Percentiles rank a stretch among this genome's conserved stretches.
Conservation (phyloP, 1,140 invertebrate species). For the Phocides pigmalion region DNA sequence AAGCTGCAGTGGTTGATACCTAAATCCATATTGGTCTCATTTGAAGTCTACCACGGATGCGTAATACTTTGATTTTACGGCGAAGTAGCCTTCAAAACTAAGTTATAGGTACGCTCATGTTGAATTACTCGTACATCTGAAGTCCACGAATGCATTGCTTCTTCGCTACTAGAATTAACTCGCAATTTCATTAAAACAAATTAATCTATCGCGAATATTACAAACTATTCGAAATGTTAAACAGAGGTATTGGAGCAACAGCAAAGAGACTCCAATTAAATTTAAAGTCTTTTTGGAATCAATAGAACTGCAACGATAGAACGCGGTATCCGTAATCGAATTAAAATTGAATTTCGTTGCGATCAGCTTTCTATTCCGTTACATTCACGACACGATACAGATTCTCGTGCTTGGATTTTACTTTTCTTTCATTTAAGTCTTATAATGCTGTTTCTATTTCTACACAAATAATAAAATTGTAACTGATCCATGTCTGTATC, state of each 20-base stretch:
- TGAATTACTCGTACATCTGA: too few relatives aligned
- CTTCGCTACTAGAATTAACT: too few relatives aligned
- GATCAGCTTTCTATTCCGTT: conserved; percentile 34
- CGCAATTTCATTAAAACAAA: not conserved
- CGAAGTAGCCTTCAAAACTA: too few relatives aligned
- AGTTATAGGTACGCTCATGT: too few relatives aligned
- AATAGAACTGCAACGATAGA: conserved; percentile 50
- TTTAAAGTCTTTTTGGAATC: conserved; percentile 55
- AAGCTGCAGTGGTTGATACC: too few relatives aligned
- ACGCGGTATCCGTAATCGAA: conserved; percentile 53
- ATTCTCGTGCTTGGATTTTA: conserved; percentile 1
- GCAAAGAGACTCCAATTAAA: conserved; percentile 52
- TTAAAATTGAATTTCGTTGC: conserved; percentile 48
- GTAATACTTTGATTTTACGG: too few relatives aligned
- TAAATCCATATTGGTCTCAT: too few relatives aligned
- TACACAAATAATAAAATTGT: too few relatives aligned
- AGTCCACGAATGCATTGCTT: too few relatives aligned
- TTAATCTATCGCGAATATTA: not conserved
- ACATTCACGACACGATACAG: conserved; percentile 4
- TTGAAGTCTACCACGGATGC: too few relatives aligned
- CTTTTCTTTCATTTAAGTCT: not conserved
- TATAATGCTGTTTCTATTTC: not conserved
- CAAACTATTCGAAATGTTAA: conserved; percentile 15
- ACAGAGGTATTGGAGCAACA: conserved; percentile 15
- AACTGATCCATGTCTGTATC: too few relatives aligned